Percentiles rank a stretch among this genome's conserved stretches.
Evolutionary conservation across 2,888 invertebrate species (phyloP).

Genomic region (Nomada fabriciana): DNA sequence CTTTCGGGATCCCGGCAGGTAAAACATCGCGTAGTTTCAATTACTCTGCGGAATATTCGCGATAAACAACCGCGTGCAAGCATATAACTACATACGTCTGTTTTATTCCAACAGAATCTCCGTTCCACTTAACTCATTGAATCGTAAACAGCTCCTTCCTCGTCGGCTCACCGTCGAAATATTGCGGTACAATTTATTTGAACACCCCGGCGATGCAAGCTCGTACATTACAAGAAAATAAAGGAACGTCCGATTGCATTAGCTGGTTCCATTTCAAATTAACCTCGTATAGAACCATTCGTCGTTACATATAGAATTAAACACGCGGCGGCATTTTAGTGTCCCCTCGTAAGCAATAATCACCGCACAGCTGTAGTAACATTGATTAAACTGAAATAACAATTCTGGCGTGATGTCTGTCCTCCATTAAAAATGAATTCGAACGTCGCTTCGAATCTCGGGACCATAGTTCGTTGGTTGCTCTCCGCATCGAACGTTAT

Average conservation of each 20-base stretch:
- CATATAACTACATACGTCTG: background rate
- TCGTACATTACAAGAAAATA: background rate
- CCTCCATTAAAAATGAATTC: slow-evolving; percentile 33
- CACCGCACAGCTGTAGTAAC: slow-evolving; percentile 5
- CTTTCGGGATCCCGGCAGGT: slow-evolving; percentile 2
- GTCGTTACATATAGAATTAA: slow-evolving; percentile 8
- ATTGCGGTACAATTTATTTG: no score
- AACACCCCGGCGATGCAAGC: no score
- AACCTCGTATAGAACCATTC: background rate
- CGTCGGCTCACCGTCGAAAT: background rate
- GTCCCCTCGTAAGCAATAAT: slow-evolving; percentile 9
- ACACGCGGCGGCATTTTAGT: background rate
- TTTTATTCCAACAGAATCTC: slow-evolving; percentile 37
- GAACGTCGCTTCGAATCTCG: background rate
- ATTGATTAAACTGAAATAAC: slow-evolving; percentile 41
- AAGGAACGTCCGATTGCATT: background rate
- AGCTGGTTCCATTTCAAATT: slow-evolving; percentile 1
- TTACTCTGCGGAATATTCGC: slow-evolving; percentile 24
- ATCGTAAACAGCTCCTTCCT: slow-evolving; percentile 32
- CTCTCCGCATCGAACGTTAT: background rate
- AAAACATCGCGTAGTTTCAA: slow-evolving; percentile 32
- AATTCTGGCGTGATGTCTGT: slow-evolving; percentile 5
- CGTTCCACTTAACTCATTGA: slow-evolving; percentile 2
- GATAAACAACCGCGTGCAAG: slow-evolving; percentile 37
- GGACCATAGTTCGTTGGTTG: background rate